Evolutionary conservation across 2,113 vertebrate species (phyloP).

Genomic region (Serilophus lunatus): DNA sequence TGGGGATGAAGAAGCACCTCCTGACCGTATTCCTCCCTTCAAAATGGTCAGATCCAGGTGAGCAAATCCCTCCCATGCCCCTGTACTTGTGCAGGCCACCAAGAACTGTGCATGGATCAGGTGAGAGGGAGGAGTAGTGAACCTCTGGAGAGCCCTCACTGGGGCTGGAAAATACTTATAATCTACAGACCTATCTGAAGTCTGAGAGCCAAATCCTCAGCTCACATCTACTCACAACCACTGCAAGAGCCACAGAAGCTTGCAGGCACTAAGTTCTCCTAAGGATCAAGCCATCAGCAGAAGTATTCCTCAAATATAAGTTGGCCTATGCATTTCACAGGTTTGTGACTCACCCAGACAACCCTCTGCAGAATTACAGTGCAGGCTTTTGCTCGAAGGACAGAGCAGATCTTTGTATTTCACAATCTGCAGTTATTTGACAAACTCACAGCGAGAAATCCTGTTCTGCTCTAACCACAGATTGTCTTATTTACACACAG

Average conservation of each 20-base stretch:
- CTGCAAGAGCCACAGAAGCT: neutral
- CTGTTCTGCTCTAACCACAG: neutral
- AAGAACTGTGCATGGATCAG: neutral
- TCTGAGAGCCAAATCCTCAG: neutral
- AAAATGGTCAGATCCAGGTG: neutral
- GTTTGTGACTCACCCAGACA: neutral
- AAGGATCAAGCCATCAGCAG: neutral
- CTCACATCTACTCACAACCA: neutral
- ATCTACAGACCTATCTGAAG: neutral
- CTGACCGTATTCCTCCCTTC: neutral
- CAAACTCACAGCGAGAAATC: neutral
- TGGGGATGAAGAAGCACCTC: neutral
- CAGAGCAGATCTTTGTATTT: conserved; percentile 19
- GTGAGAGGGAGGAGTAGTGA: neutral
- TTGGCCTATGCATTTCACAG: neutral
- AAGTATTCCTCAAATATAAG: neutral
- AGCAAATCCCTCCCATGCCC: neutral
- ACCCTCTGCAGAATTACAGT: neutral
- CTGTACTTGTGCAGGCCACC: neutral
- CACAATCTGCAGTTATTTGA: neutral
- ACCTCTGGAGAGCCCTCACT: neutral
- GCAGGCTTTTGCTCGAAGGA: neutral
- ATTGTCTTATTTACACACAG: neutral
- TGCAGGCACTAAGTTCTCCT: neutral
- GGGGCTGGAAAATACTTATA: neutral